Conservation (phyloP, 2,888 invertebrate genomes). For the Dicycla oo region DNA sequence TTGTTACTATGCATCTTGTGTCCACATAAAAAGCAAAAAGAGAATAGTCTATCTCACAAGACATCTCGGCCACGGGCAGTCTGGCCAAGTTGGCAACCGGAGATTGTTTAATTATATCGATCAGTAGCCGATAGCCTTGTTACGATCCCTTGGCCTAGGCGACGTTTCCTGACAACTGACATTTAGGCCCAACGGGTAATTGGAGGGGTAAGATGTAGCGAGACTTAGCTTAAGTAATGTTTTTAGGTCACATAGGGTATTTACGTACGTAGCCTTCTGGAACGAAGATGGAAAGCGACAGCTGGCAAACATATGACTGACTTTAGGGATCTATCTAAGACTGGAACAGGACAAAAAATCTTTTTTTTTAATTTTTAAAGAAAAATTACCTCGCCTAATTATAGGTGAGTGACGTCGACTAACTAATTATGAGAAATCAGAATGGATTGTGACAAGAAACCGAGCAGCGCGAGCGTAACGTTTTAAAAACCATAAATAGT, state of each 20-base stretch:
- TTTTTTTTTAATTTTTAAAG: too few species aligned
- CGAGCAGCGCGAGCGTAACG: too few species aligned
- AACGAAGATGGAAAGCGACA: not conserved
- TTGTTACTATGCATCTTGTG: too few species aligned
- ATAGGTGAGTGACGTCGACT: not conserved
- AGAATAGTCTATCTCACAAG: constrained; percentile 51
- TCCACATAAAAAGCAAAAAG: constrained; percentile 43
- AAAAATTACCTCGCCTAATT: too few species aligned
- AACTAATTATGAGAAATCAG: not conserved
- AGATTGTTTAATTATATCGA: constrained; percentile 84
- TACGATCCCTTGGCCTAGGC: constrained; percentile 64
- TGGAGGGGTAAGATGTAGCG: constrained; percentile 8
- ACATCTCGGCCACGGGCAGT: constrained; percentile 77
- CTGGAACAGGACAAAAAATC: too few species aligned
- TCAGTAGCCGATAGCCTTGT: constrained; percentile 73
- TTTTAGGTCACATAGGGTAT: constrained; percentile 29
- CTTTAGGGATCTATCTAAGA: not conserved
- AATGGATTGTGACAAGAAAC: too few species aligned
- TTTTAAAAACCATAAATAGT: too few species aligned
- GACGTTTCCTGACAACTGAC: constrained; percentile 65
- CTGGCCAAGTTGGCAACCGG: constrained; percentile 87
- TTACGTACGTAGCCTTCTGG: constrained; percentile 4
- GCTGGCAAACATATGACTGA: not conserved
- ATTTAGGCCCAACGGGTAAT: constrained; percentile 26
- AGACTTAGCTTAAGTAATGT: constrained; percentile 24